Base-by-base conservation (phyloP, 2,113 vertebrate genomes). In the Thunnus maccoyii region DNA sequence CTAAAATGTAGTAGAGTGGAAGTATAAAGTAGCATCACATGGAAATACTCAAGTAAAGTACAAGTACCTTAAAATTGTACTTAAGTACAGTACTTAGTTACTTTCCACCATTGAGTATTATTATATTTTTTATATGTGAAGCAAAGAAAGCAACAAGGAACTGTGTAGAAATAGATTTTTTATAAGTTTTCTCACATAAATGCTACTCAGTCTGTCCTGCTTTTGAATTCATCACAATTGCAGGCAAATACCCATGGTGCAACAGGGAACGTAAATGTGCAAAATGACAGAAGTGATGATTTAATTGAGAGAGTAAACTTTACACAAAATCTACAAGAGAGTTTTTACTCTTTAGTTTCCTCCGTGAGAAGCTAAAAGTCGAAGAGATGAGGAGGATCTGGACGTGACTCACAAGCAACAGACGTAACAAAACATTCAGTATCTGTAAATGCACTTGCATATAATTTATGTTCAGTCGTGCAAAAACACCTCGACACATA, bases 81-180 rank as follows among this genome's bases (percentile, higher is more conserved):
- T 30, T 30, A 30, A 30, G 27, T 30, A 30, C 2, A 2, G 4
- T 30, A 30, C 27, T 30, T 30, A 30, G 4, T 3, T 30, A 30
- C 4, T 30, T 30, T 30, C 27, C 4, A 30, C 27, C 27, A 30
- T 3, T 30, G 36, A 36, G 6, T 41, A 1, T 22, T 22, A 22
- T 22, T 22, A 22, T 22, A 22, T 22, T 22, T 22, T 22, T 22
- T 22, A 22, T 22, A 48, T 1, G n/a, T 10, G 0, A 74, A 9
- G 60, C 60, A 65, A 30, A 30, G 13, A 61, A 66, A 75, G 9
- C 8, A 52, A 50, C 0, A 0, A 15, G 3, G 5, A 12, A 83
- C 46, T 64, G 78, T 78, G 82, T 78, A 90, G 56, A 86, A 88
- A 88, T 88, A 80, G 80, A 85, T 90, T 88, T 30, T 41, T 41